A percentile compares a stretch with the other conserved stretches of the same genome.
Conservation (phyloP, 2,888 invertebrate genomes). For the Ecliptopera silaceata region DNA sequence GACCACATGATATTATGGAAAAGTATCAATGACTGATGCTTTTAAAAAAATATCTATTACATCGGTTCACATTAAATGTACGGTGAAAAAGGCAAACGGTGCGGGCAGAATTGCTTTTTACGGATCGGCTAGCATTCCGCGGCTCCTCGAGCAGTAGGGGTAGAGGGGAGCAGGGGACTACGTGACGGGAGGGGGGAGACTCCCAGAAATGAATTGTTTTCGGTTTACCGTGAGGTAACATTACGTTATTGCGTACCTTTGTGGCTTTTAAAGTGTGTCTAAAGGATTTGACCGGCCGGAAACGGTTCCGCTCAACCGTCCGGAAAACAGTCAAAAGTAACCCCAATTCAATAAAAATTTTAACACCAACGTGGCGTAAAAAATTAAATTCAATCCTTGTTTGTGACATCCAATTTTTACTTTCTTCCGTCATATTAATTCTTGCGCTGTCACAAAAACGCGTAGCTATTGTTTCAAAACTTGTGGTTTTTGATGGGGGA, state of each 20-base stretch:
- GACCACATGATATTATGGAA: background rate
- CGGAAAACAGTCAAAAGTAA: constrained; percentile 28
- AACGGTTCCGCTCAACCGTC: constrained; percentile 28
- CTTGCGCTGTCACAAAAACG: constrained; percentile 37
- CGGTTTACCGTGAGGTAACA: constrained; percentile 68
- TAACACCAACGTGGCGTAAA: constrained; percentile 23
- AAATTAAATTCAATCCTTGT: constrained; percentile 33
- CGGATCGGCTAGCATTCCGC: constrained; percentile 74
- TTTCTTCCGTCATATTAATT: constrained; percentile 35
- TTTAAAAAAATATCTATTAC: constrained; percentile 61
- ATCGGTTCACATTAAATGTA: constrained; percentile 74
- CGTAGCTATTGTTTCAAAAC: constrained; percentile 29
- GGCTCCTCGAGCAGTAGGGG: constrained; percentile 48
- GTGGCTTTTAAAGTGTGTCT: constrained; percentile 69
- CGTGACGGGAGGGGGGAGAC: constrained; percentile 42
- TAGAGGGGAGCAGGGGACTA: constrained; percentile 31
- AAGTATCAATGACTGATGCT: constrained; percentile 36
- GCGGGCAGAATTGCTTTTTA: constrained; percentile 78
- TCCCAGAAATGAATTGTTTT: constrained; percentile 74
- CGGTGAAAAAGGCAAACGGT: constrained; percentile 74
- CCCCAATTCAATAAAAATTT: constrained; percentile 38
- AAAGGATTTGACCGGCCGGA: constrained; percentile 51
- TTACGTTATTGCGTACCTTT: constrained; percentile 72
- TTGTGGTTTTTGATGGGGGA: constrained; percentile 36
- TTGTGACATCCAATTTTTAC: constrained; percentile 42